phyloP scores from a whole-genome alignment of 53 echinoderm and acorn worm genomes.

The Crossaster papposus region DNA sequence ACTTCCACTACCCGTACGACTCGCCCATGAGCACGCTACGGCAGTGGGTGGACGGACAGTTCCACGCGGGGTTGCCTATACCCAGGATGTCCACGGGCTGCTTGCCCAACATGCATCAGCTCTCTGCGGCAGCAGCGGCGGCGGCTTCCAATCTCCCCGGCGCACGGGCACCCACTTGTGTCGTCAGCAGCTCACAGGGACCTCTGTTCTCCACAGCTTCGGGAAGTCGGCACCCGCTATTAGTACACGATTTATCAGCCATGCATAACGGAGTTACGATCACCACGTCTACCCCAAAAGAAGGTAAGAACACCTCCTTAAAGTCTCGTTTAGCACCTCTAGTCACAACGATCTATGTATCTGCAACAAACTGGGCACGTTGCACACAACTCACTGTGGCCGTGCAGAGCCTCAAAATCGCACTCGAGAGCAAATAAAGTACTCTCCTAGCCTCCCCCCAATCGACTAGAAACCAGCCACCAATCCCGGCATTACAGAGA shows the following conservation, averaged over 20 bases:
- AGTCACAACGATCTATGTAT: too few relatives aligned
- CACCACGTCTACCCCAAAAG: slow-evolving; percentile 39
- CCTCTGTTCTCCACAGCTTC: slow-evolving; percentile 77
- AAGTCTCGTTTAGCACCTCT: too few relatives aligned
- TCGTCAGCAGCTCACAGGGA: slow-evolving; percentile 74
- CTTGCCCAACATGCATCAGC: slow-evolving; percentile 60
- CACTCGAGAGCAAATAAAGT: too few relatives aligned
- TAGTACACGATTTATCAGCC: slow-evolving; percentile 42
- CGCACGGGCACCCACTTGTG: slow-evolving; percentile 73
- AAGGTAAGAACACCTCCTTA: slow-evolving; percentile 22
- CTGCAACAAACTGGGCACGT: too few relatives aligned
- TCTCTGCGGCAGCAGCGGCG: slow-evolving; percentile 59
- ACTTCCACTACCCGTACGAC: slow-evolving; percentile 73
- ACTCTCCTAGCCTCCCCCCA: too few relatives aligned
- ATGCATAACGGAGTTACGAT: slow-evolving; percentile 32
- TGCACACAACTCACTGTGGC: too few relatives aligned
- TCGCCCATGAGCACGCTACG: slow-evolving; percentile 74
- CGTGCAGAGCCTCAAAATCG: too few relatives aligned
- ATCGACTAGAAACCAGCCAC: too few relatives aligned
- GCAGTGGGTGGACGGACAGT: slow-evolving; percentile 91
- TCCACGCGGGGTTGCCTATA: slow-evolving; percentile 71
- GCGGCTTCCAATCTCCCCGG: slow-evolving; percentile 51
- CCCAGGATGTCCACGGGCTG: slow-evolving; percentile 66
- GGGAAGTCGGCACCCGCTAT: slow-evolving; percentile 56
- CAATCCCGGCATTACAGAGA: too few relatives aligned